phyloP scores from a whole-genome alignment of 1,140 invertebrate species.

The Drosophila ficusphila region DNA sequence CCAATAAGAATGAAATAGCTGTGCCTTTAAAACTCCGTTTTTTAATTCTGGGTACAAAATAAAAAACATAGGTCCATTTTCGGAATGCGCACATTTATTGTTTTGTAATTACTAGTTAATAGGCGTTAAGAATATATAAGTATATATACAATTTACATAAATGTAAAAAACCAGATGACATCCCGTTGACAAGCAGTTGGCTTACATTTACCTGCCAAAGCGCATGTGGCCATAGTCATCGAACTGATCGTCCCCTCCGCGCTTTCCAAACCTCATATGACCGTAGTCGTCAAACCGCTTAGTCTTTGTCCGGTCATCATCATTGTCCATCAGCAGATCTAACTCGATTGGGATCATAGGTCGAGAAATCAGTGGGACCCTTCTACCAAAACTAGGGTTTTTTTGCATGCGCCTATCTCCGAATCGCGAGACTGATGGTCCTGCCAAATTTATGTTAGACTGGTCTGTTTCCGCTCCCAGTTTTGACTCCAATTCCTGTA shows the following conservation, averaged over 20 bases:
- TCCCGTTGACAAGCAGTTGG: not conserved
- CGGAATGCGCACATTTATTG: constrained; percentile 4
- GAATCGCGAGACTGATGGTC: not conserved
- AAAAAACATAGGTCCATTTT: no score
- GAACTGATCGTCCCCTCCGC: constrained; percentile 84
- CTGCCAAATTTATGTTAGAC: constrained; percentile 2
- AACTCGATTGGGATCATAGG: constrained; percentile 61
- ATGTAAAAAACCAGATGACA: no score
- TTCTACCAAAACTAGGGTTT: constrained; percentile 17
- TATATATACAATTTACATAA: not conserved
- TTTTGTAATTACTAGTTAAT: not conserved
- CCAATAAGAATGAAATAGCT: no score
- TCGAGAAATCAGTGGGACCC: constrained; percentile 40
- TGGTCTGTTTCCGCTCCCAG: constrained; percentile 10
- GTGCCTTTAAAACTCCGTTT: no score
- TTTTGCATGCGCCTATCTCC: constrained; percentile 29
- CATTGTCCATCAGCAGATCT: constrained; percentile 84
- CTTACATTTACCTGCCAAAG: constrained; percentile 84
- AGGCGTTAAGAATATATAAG: not conserved
- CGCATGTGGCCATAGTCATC: constrained; percentile 88
- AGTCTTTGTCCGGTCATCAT: constrained; percentile 85
- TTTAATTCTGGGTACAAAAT: no score
- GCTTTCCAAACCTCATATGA: constrained; percentile 87
- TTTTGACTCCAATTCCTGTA: constrained; percentile 29
- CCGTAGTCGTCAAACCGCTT: constrained; percentile 88